phyloP scores from a whole-genome alignment of 2,113 vertebrate species.

The Protobothrops mucrosquamatus region DNA sequence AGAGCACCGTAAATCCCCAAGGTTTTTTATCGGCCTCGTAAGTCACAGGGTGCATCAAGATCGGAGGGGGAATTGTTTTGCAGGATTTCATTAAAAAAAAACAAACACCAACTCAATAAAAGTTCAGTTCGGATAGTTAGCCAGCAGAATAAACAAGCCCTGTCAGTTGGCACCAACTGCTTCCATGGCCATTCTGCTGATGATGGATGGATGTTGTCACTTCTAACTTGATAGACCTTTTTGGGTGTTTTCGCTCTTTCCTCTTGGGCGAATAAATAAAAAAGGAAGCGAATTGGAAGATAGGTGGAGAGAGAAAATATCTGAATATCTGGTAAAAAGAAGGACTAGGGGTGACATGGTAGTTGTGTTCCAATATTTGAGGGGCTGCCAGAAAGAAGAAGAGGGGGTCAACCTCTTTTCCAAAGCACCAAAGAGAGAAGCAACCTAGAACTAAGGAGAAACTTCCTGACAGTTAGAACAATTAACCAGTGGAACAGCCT shows the following conservation, averaged over 20 bases:
- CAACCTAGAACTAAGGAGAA: too few relatives aligned
- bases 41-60: conserved; percentile 46
- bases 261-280: background rate
- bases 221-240: conserved; percentile 7
- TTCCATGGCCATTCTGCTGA: background rate
- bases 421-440: too few relatives aligned
- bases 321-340: background rate
- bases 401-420: background rate
- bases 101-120: conserved; percentile 35
- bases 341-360: background rate
- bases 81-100: conserved; percentile 61
- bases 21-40: conserved; percentile 54
- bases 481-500: too few relatives aligned
- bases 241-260: background rate
- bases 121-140: conserved; percentile 32
- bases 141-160: conserved; percentile 21
- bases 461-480: too few relatives aligned
- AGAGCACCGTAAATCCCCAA: conserved; percentile 48
- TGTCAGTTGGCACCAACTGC: background rate
- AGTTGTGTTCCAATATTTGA: background rate
- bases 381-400: background rate
- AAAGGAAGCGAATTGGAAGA: background rate
- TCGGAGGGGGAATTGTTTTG: conserved; percentile 25
- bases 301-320: background rate
- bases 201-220: conserved; percentile 23